Evolutionary conservation across 2,797 vertebrate genomes (phyloP).

Genomic region (Enteromius treurensis): DNA sequence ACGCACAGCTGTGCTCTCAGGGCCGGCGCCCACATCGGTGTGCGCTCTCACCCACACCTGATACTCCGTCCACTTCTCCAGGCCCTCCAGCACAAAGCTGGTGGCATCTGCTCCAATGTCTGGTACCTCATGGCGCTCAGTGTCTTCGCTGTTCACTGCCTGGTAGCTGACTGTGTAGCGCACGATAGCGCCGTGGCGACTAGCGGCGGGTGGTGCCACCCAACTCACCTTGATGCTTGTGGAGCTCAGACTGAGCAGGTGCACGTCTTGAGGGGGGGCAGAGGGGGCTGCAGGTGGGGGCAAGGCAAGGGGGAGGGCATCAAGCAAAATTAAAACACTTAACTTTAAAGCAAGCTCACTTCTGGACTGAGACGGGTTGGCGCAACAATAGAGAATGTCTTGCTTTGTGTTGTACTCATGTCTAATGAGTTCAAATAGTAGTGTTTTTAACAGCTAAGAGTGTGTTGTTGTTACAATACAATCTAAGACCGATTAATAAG

Average conservation of each 20-base stretch:
- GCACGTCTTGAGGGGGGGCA: slow-evolving; percentile 94
- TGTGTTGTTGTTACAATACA: neutral
- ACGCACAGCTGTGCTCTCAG: slow-evolving; percentile 88
- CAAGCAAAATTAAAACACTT: slow-evolving; percentile 71
- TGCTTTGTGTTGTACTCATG: slow-evolving; percentile 8
- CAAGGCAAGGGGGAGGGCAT: slow-evolving; percentile 67
- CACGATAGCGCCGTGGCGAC: slow-evolving; percentile 93
- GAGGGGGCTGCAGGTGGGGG: slow-evolving; percentile 86
- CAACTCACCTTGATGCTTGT: slow-evolving; percentile 99
- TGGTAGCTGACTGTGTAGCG: slow-evolving; percentile 97
- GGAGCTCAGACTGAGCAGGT: slow-evolving; percentile 90
- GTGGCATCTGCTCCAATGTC: slow-evolving; percentile 87
- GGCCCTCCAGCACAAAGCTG: slow-evolving; percentile 89
- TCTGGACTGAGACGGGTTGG: slow-evolving; percentile 71
- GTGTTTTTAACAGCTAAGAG: neutral
- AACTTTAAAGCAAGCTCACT: slow-evolving; percentile 55
- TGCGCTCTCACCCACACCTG: slow-evolving; percentile 98
- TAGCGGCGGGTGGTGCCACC: slow-evolving; percentile 93
- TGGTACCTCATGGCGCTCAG: slow-evolving; percentile 85
- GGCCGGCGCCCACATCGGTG: slow-evolving; percentile 96
- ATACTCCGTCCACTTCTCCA: slow-evolving; percentile 99
- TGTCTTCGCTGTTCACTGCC: slow-evolving; percentile 90
- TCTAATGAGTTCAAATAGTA: neutral
- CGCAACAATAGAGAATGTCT: slow-evolving; percentile 33
- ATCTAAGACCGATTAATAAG: neutral